Conservation (phyloP, 2,888 invertebrate genomes). For the Resseliella maxima region DNA sequence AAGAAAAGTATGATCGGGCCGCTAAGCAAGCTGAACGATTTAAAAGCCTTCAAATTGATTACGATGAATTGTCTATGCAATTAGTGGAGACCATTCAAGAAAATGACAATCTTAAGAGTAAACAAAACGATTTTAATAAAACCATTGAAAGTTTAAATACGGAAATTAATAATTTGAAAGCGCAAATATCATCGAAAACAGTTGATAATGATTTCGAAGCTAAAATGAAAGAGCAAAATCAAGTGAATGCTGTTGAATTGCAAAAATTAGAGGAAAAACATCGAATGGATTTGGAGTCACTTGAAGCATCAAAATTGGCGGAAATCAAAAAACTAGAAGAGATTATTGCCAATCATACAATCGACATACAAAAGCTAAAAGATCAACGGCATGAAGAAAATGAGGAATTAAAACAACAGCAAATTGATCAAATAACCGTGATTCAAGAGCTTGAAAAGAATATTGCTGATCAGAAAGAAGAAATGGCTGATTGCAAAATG, state of each 20-base stretch:
- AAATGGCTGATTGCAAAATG: background rate
- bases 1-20: constrained; percentile 59
- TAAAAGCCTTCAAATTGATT: constrained; percentile 68
- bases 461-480: background rate
- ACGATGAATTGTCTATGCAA: constrained; percentile 71
- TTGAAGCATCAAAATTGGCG: too few species aligned
- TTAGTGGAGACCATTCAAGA: constrained; percentile 72
- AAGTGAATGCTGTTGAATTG: background rate
- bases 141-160: background rate
- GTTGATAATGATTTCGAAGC: background rate
- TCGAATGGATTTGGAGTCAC: too few species aligned
- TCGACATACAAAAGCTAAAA: too few species aligned
- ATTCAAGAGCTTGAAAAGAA: background rate
- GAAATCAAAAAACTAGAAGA: too few species aligned
- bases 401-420: background rate
- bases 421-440: background rate
- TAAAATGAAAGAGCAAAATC: background rate
- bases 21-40: background rate
- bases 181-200: background rate
- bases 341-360: too few species aligned
- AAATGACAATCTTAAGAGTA: constrained; percentile 68
- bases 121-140: constrained; percentile 62
- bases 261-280: background rate
- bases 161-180: background rate
- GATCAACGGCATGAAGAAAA: too few species aligned